Evolutionary conservation across 2,888 invertebrate species (phyloP).

Genomic region (Timema podura): DNA sequence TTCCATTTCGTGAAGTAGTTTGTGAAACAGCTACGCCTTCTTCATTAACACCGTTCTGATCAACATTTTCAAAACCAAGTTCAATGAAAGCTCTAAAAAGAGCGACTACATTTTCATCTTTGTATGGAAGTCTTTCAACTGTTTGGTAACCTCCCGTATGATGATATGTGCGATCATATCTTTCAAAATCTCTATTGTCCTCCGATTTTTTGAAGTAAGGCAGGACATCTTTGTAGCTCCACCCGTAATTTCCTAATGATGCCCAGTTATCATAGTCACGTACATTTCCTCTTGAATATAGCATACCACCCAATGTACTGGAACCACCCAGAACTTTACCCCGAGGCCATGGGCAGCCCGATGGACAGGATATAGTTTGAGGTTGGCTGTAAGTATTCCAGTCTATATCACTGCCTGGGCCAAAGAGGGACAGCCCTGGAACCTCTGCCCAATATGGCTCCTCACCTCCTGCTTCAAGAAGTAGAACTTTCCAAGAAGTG

Average conservation of each 20-base stretch:
- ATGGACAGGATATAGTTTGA: too few relatives aligned
- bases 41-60: constrained; percentile 77
- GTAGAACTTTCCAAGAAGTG: constrained; percentile 3
- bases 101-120: constrained; percentile 72
- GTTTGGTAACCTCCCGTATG: constrained; percentile 74
- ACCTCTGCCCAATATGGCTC: background rate
- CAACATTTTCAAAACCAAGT: constrained; percentile 74
- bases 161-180: constrained; percentile 71
- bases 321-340: constrained; percentile 86
- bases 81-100: constrained; percentile 79
- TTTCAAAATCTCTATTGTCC: constrained; percentile 80
- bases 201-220: constrained; percentile 85
- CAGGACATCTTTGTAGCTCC: constrained; percentile 77
- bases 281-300: constrained; percentile 83
- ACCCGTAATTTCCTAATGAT: constrained; percentile 74
- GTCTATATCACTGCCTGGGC: too few relatives aligned
- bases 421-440: background rate
- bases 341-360: constrained; percentile 82
- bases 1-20: constrained; percentile 77
- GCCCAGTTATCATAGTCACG: constrained; percentile 88
- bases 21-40: constrained; percentile 85
- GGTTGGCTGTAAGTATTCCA: too few relatives aligned
- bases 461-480: constrained; percentile 16
- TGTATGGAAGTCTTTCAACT: constrained; percentile 74
- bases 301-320: constrained; percentile 86